phyloP scores from a whole-genome alignment of 1,140 invertebrate species.

The Drosophila neocordata region DNA sequence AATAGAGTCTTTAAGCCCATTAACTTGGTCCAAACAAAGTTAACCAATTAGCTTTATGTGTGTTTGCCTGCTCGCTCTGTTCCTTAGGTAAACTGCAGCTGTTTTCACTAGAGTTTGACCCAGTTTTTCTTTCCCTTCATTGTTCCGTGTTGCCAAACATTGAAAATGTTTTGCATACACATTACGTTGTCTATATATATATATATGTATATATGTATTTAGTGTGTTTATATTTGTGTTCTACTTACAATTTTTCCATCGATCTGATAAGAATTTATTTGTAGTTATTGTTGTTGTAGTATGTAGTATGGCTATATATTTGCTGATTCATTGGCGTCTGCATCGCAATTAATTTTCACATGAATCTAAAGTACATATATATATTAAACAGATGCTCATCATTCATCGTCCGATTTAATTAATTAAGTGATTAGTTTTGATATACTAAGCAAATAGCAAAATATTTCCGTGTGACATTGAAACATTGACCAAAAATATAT shows the following conservation, averaged over 20 bases:
- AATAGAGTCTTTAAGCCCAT: background rate
- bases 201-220: background rate
- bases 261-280: constrained; percentile 2
- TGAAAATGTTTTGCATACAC: constrained; percentile 1
- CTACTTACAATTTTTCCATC: constrained; percentile 14
- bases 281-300: too few species aligned
- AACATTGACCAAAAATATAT: background rate
- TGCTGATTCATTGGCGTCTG: constrained; percentile 9
- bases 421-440: constrained; percentile 5
- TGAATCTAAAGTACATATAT: background rate
- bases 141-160: constrained; percentile 4
- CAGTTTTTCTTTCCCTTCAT: background rate
- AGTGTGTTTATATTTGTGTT: background rate
- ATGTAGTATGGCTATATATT: too few species aligned
- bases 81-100: constrained; percentile 1
- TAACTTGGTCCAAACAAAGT: background rate
- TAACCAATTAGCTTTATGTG: background rate
- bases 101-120: constrained; percentile 6
- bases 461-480: constrained; percentile 20
- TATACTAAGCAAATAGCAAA: background rate
- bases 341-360: constrained; percentile 37
- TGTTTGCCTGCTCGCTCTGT: background rate
- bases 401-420: constrained; percentile 16
- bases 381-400: background rate
- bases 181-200: background rate